Evolutionary conservation across 2,888 invertebrate species (phyloP), one percentile per base, ranked within the genome.

Genomic region (Augochlorella aurata): DNA sequence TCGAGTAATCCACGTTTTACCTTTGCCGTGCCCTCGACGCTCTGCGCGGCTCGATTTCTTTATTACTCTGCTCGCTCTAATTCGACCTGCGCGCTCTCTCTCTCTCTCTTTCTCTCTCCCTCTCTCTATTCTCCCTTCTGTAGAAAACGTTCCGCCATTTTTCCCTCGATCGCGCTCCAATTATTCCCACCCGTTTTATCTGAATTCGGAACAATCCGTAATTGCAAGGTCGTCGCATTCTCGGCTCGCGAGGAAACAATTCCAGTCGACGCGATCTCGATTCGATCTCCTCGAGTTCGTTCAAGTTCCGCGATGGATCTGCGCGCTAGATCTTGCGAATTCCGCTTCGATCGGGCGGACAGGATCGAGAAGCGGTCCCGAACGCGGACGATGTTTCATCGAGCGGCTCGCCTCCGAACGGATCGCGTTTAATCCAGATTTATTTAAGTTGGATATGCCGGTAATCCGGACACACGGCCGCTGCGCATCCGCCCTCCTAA

Each of bases 401-500:
- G 38, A 38, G 38, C 38, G 29, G 29, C 2, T 29, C 29, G 29
- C 29, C 29, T 1, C 61, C 61, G 47, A 78, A 74, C 66, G 47
- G 70, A 70, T 58, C 29, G 18, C 54, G 16, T 29, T 79, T 76
- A 76, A 79, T 76, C 79, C 67, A 79, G 79, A 79, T 81, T 78
- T 81, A 81, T 81, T 78, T 81, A 66, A 70, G 78, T 78, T 67
- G 66, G 66, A 70, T 70, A 54, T 61, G 49, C 65, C 67, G 70
- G 70, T 78, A 78, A 74, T 78, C 81, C 74, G 69, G 54, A 54
- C 67, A 68, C 67, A 14, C 45, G 72, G 69, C 29, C 77, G 54
- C 74, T 21, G 44, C n/a, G 50, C 65, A 70, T 81, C 78, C 65
- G 50, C 78, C 81, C 74, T 78, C 58, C 79, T 79, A 82, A 82